A percentile compares a stretch with the other conserved stretches of the same genome.
Evolutionary conservation across 35 echinoderm and acorn worm species (phyloP).

Genomic region (Holothuria glaberrima): DNA sequence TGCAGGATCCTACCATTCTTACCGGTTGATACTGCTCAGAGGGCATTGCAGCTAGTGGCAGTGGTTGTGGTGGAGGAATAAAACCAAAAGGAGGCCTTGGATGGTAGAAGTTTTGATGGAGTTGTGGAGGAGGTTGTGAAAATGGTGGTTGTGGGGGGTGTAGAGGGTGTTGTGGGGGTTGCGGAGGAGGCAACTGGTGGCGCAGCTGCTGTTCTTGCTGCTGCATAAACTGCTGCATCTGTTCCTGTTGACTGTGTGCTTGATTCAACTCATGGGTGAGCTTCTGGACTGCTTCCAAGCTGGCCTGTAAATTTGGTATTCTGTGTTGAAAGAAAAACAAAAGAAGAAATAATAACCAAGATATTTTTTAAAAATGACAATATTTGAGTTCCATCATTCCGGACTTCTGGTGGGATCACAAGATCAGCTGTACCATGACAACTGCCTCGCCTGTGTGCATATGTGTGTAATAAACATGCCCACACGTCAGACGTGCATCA

Average conservation of each 20-base stretch:
- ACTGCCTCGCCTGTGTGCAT: too few relatives aligned
- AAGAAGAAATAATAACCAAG: too few relatives aligned
- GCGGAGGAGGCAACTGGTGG: conserved; percentile 10
- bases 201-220: conserved; percentile 54
- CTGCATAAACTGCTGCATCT: conserved; percentile 56
- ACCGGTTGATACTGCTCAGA: conserved; percentile 49
- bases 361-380: too few relatives aligned
- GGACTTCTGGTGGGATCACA: too few relatives aligned
- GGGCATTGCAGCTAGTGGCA: not conserved
- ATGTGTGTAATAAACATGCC: too few relatives aligned
- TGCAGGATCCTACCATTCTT: not conserved
- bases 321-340: not conserved
- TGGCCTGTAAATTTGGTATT: conserved; percentile 67
- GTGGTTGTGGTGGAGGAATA: not conserved
- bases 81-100: not conserved
- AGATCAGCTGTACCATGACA: too few relatives aligned
- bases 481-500: too few relatives aligned
- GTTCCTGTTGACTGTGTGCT: conserved; percentile 71
- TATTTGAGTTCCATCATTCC: too few relatives aligned
- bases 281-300: conserved; percentile 74
- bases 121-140: not conserved
- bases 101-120: conserved; percentile 12
- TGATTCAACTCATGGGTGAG: conserved; percentile 79
- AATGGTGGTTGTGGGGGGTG: not conserved
- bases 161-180: conserved; percentile 16